Evolutionary conservation across 2,888 invertebrate species (phyloP).

Genomic region (Nymphalis polychloros): DNA sequence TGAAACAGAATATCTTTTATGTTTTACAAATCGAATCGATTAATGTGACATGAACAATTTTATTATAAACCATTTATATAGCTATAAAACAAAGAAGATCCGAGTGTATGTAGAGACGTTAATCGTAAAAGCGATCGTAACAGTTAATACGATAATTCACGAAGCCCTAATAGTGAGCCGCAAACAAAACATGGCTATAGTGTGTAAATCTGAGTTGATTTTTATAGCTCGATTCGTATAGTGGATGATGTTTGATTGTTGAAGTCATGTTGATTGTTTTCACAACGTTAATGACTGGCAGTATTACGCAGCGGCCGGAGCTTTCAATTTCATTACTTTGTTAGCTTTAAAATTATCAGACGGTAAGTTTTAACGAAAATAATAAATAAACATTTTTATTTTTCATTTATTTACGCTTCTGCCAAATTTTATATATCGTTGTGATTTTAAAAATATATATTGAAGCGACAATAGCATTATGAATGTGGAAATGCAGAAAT

Average conservation of each 20-base stretch:
- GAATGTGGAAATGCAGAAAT: no score
- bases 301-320: constrained; percentile 42
- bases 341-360: constrained; percentile 40
- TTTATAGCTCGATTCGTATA: constrained; percentile 55
- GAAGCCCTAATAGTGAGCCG: constrained; percentile 51
- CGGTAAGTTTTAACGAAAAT: constrained; percentile 37
- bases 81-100: constrained; percentile 25
- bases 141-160: constrained; percentile 49
- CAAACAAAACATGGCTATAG: constrained; percentile 55
- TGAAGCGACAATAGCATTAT: not conserved
- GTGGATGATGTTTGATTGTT: constrained; percentile 65
- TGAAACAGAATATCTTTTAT: not conserved
- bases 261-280: constrained; percentile 64
- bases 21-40: not conserved
- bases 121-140: constrained; percentile 39
- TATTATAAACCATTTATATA: constrained; percentile 14
- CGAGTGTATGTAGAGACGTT: constrained; percentile 25
- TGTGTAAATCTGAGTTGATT: constrained; percentile 63
- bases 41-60: not conserved
- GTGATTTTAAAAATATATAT: constrained; percentile 12
- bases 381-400: constrained; percentile 36
- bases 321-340: constrained; percentile 39
- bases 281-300: constrained; percentile 52
- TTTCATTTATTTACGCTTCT: constrained; percentile 25
- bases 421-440: constrained; percentile 20